Conservation (phyloP, 2,797 vertebrate genomes). For the Pyrocephalus nanus region DNA sequence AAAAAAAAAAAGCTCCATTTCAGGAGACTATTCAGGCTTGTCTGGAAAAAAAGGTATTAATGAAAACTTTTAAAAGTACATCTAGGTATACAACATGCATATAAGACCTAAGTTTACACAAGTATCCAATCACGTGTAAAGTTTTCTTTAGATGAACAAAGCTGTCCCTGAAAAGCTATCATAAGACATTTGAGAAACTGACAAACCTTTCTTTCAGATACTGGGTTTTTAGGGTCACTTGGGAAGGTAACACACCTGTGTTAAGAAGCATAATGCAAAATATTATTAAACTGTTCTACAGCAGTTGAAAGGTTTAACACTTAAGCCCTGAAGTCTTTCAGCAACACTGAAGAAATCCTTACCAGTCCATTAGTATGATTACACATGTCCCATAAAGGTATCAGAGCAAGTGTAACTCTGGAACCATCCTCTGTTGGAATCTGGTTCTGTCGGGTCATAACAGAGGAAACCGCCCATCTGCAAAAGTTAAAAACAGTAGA, state of each 20-base stretch:
- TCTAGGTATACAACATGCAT: neutral
- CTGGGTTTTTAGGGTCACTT: neutral
- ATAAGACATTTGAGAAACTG: neutral
- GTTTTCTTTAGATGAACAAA: neutral
- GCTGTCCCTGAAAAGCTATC: neutral
- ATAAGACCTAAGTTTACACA: neutral
- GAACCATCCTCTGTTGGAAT: conserved; percentile 97
- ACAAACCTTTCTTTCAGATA: neutral
- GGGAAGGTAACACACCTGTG: neutral
- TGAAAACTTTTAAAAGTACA: neutral
- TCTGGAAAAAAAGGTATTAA: neutral
- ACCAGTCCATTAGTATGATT: conserved; percentile 98
- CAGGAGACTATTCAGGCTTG: neutral
- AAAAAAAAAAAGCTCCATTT: neutral
- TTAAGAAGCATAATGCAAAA: neutral
- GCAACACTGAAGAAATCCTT: conserved; percentile 48
- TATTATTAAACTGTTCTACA: neutral
- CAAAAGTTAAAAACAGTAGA: neutral
- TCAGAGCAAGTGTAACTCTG: conserved; percentile 92
- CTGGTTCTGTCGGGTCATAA: conserved; percentile 99
- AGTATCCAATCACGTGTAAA: neutral
- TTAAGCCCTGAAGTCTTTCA: neutral
- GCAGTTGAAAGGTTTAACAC: neutral
- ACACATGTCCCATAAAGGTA: conserved; percentile 99
- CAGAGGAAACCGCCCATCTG: conserved; percentile 97